phyloP scores from a whole-genome alignment of 2,797 vertebrate species.

The Liasis olivaceus region DNA sequence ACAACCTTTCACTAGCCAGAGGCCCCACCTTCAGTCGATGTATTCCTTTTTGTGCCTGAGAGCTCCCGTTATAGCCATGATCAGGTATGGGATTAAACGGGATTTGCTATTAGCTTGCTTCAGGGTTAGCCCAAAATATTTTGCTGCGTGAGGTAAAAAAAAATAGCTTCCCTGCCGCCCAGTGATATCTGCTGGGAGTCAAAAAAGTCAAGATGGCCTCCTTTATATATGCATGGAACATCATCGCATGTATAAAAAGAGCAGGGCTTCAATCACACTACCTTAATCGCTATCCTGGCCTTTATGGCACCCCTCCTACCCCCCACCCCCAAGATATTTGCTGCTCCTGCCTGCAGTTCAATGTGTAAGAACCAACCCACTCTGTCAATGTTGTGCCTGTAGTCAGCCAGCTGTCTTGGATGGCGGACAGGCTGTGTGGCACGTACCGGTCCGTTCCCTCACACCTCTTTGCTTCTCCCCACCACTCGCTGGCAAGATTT shows the following conservation, averaged over 20 bases:
- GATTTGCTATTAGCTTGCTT: neutral
- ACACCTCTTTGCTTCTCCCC: neutral
- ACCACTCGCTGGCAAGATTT: neutral
- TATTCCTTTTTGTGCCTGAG: neutral
- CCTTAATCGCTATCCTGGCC: no score
- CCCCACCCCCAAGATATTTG: no score
- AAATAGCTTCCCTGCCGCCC: neutral
- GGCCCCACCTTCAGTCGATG: neutral
- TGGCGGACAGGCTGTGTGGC: neutral
- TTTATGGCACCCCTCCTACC: no score
- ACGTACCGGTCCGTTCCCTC: neutral
- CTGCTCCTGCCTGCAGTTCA: no score
- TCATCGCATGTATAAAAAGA: no score
- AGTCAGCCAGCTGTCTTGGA: neutral
- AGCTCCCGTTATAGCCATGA: no score
- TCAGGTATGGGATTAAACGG: no score
- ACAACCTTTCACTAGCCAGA: neutral
- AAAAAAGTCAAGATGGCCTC: neutral
- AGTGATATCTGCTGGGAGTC: neutral
- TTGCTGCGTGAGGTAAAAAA: neutral
- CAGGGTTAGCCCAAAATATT: neutral
- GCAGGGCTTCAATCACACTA: no score
- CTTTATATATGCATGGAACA: neutral
- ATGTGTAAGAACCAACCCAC: no score
- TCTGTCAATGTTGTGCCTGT: neutral